Evolutionary conservation across 1,140 invertebrate species (phyloP).

Genomic region (Zaprionus africanus): DNA sequence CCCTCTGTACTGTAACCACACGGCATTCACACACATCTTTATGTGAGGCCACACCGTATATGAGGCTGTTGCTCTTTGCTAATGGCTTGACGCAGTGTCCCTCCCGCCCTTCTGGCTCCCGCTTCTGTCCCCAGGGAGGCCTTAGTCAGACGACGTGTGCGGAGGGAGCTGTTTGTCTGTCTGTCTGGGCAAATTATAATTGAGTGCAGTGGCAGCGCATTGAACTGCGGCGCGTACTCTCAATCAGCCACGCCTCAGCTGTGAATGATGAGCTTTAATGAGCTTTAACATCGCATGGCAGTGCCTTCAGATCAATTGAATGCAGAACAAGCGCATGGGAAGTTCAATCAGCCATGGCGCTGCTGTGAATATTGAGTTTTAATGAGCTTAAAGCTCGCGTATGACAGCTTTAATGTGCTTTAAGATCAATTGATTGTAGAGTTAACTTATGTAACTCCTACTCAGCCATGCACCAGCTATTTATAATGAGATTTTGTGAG

Average conservation of each 20-base stretch:
- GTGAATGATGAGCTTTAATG: background rate
- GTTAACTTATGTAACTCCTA: too few species aligned
- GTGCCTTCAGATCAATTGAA: background rate
- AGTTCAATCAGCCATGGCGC: too few species aligned
- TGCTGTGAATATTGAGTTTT: too few species aligned
- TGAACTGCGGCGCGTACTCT: constrained; percentile 59
- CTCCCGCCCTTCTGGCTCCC: background rate
- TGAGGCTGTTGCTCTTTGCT: constrained; percentile 63
- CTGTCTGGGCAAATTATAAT: constrained; percentile 77
- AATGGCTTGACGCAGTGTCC: constrained; percentile 56
- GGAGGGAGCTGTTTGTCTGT: constrained; percentile 30
- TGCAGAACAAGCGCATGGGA: too few species aligned
- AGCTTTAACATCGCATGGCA: background rate
- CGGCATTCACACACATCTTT: background rate
- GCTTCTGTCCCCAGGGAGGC: constrained; percentile 34
- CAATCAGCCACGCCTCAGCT: constrained; percentile 19
- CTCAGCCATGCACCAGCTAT: too few species aligned
- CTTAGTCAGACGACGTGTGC: constrained; percentile 10
- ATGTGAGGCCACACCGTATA: constrained; percentile 11
- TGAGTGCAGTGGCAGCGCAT: constrained; percentile 75
- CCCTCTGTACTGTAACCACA: background rate
- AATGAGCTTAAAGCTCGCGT: background rate
- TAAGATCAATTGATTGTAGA: too few species aligned
- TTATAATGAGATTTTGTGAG: too few species aligned
- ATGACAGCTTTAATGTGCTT: background rate